These are phyloP conservation scores for Diuraphis noxia DNA, from an alignment of 1,140 invertebrate genomes.

Conservation along the genomic window DNA sequence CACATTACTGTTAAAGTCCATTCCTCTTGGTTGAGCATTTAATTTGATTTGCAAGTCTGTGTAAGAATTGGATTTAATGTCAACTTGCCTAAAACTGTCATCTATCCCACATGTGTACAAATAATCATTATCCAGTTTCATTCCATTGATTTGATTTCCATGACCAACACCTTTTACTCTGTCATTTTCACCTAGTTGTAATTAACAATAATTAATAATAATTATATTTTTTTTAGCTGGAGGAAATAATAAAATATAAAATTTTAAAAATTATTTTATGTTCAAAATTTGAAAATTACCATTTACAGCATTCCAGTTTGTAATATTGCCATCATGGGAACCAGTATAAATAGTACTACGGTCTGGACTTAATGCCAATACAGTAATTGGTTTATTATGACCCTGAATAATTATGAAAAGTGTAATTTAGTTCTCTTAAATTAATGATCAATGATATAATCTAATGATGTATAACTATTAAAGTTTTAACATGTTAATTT, in stretches of 20 bases:
- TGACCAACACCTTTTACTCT: constrained; percentile 82
- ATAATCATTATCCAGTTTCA: constrained; percentile 71
- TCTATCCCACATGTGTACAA: constrained; percentile 90
- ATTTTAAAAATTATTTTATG: neutral
- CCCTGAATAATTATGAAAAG: constrained; percentile 65
- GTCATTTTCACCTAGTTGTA: constrained; percentile 69
- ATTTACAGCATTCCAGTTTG: constrained; percentile 80
- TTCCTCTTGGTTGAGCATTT: constrained; percentile 83
- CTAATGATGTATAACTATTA: neutral
- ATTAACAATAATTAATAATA: neutral
- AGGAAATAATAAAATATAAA: neutral
- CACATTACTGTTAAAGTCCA: constrained; percentile 76
- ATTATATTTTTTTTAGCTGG: neutral
- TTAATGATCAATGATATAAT: neutral
- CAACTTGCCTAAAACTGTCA: constrained; percentile 78
- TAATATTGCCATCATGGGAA: constrained; percentile 89
- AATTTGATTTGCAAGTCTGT: constrained; percentile 73
- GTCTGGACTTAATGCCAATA: constrained; percentile 79
- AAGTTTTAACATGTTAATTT: no score
- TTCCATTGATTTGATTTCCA: constrained; percentile 91
- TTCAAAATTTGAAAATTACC: constrained; percentile 61
- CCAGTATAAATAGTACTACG: constrained; percentile 83
- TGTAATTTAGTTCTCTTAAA: neutral
- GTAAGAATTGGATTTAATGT: constrained; percentile 69
- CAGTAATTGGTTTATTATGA: constrained; percentile 97